A percentile compares a stretch with the other conserved stretches of the same genome.
phyloP scores from a whole-genome alignment of 2,888 invertebrate species.

The Strigamia transsilvanica region DNA sequence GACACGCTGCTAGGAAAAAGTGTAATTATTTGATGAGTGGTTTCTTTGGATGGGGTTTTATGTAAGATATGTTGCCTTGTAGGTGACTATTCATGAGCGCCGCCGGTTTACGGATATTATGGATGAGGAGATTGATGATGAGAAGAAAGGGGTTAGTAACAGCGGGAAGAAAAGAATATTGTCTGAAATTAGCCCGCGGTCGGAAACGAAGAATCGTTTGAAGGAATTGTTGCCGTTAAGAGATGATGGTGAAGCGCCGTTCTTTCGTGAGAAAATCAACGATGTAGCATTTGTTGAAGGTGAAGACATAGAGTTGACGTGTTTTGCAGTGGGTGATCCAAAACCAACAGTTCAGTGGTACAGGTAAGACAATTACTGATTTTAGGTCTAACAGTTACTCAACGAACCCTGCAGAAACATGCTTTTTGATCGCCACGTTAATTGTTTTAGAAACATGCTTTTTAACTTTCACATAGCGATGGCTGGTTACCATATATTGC shows the following conservation, averaged over 20 bases:
- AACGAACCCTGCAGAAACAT: too few relatives aligned
- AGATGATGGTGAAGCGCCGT: slow-evolving; percentile 68
- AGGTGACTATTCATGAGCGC: slow-evolving; percentile 75
- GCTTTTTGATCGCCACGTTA: too few relatives aligned
- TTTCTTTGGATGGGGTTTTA: background rate
- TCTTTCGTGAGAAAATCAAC: slow-evolving; percentile 92
- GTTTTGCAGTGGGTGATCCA: slow-evolving; percentile 87
- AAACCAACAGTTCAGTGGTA: slow-evolving; percentile 89
- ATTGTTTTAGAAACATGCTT: too few relatives aligned
- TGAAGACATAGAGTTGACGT: slow-evolving; percentile 78
- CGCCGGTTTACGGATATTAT: slow-evolving; percentile 91
- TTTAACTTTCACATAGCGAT: too few relatives aligned
- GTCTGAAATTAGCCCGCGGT: slow-evolving; percentile 55
- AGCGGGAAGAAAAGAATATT: slow-evolving; percentile 66
- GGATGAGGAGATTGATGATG: slow-evolving; percentile 95
- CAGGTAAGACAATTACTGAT: slow-evolving; percentile 67
- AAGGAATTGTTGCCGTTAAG: slow-evolving; percentile 55
- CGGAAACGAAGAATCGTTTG: slow-evolving; percentile 55
- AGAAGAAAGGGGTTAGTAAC: slow-evolving; percentile 69
- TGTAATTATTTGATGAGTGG: slow-evolving; percentile 6
- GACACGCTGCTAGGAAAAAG: slow-evolving; percentile 57
- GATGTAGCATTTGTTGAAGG: slow-evolving; percentile 82
- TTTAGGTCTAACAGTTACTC: too few relatives aligned
- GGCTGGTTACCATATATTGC: too few relatives aligned
- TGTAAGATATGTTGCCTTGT: background rate